phyloP scores from a whole-genome alignment of 2,888 invertebrate genomes.

The Brassicogethes aeneus region DNA sequence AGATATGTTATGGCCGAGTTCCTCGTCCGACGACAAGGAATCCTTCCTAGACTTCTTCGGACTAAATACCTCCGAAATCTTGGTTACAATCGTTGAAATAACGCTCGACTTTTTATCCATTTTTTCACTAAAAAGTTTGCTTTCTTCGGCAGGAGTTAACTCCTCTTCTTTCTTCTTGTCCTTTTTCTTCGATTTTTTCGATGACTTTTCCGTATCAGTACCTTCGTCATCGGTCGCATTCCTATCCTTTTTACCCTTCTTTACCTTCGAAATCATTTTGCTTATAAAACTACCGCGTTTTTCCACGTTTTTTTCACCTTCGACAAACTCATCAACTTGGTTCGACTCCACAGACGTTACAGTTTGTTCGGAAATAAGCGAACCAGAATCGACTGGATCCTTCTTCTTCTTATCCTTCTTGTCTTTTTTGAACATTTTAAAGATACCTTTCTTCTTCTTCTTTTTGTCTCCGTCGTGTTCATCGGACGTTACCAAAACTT shows the following conservation, averaged over 20 bases:
- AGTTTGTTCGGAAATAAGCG: neutral
- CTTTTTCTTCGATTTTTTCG: constrained; percentile 8
- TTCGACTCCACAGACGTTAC: neutral
- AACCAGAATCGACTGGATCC: neutral
- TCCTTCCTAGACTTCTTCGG: constrained; percentile 21
- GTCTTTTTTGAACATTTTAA: neutral
- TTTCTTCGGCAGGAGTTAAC: constrained; percentile 12
- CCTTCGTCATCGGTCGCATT: neutral
- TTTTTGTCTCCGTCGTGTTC: neutral
- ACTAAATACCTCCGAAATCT: constrained; percentile 26
- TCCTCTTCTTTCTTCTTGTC: constrained; percentile 6
- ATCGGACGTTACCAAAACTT: neutral
- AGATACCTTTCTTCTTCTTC: neutral
- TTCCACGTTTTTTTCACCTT: constrained; percentile 8
- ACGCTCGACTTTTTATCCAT: constrained; percentile 18
- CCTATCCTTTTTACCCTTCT: constrained; percentile 11
- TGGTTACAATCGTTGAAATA: constrained; percentile 27
- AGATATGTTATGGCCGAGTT: constrained; percentile 26
- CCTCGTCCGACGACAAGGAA: constrained; percentile 3
- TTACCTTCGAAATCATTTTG: constrained; percentile 2
- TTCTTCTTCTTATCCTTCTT: neutral
- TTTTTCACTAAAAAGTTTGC: constrained; percentile 6
- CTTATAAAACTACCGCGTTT: constrained; percentile 3
- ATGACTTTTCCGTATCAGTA: neutral
- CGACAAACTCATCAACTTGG: neutral